Evolutionary conservation across 1,140 invertebrate genomes (phyloP), one percentile per base, ranked within the genome.

Genomic region (Chironomus striatipennis): DNA sequence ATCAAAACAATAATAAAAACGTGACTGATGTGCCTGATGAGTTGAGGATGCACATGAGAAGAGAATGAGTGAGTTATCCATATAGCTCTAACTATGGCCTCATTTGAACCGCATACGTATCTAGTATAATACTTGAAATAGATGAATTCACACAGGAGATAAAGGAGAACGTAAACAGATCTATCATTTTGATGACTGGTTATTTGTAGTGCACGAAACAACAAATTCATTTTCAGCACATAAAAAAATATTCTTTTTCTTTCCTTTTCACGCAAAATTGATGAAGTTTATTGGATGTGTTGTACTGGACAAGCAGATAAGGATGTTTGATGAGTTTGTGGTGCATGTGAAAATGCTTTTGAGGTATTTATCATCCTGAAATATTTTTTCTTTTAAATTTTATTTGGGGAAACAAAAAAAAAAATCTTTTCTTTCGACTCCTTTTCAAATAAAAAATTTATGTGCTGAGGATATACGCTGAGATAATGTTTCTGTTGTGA

Each of bases 1-100:
- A 70, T 70, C 65, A 70, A 70, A 70, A 70, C 65, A 70, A 70
- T 70, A 70, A 70, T 70, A 70, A 70, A 21, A 70, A 70, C 65
- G 65, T 70, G 65, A 70, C 65, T 70, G 65, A 70, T 70, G 65
- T 70, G 9, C 9, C 20, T 20, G 65, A 70, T 70, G 65, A 70
- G 65, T 21, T 17, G 18, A 18, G 24, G 24, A 34, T 34, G 24
- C 24, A 34, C 5, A 34, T 2, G 24, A 34, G n/a, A n/a, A n/a
- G n/a, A n/a, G 65, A 15, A 15, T 12, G 47, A 57, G 47, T 57
- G 47, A 5, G 24, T 34, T 34, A 34, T 34, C 24, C 24, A 34
- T 34, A 34, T 34, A 34, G n/a, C 47, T 15, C 12, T 15, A 15
- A n/a, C 12, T 57, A 57, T n/a, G 47, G 47, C 47, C 47, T 57